Conservation (phyloP, 2,888 invertebrate species). For the Ypsolopha scabrella region DNA sequence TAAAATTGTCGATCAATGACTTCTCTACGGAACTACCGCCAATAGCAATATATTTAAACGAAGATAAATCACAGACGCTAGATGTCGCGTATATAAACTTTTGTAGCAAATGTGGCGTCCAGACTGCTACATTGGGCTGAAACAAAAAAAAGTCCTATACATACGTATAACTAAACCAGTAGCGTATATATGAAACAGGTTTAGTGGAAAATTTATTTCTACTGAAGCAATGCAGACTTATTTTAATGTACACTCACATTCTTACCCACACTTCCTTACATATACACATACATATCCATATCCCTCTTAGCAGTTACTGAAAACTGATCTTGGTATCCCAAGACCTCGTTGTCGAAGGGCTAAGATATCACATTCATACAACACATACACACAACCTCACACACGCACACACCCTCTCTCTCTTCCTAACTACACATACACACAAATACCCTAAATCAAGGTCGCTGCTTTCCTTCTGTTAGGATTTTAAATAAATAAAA, state of each 20-base stretch:
- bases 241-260: not conserved
- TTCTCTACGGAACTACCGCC: slow-evolving; percentile 34
- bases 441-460: too few relatives aligned
- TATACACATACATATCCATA: too few relatives aligned
- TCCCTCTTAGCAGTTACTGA: too few relatives aligned
- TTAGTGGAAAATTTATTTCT: not conserved
- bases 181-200: not conserved
- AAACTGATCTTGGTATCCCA: too few relatives aligned
- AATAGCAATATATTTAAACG: slow-evolving; percentile 34
- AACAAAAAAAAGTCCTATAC: slow-evolving; percentile 16
- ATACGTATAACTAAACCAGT: not conserved
- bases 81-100: slow-evolving; percentile 32
- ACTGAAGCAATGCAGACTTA: not conserved
- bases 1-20: slow-evolving; percentile 29
- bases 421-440: too few relatives aligned
- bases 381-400: too few relatives aligned
- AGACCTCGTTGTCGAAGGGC: too few relatives aligned
- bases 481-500: too few relatives aligned
- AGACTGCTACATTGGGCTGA: slow-evolving; percentile 35
- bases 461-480: too few relatives aligned
- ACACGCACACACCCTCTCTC: too few relatives aligned
- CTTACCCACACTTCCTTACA: too few relatives aligned
- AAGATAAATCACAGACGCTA: slow-evolving; percentile 36
- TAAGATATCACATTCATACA: too few relatives aligned
- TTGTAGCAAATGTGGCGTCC: slow-evolving; percentile 34